These are phyloP conservation scores for Cryptocephalus primarius DNA, from an alignment of 2,888 invertebrate species.

Conservation along the genomic window DNA sequence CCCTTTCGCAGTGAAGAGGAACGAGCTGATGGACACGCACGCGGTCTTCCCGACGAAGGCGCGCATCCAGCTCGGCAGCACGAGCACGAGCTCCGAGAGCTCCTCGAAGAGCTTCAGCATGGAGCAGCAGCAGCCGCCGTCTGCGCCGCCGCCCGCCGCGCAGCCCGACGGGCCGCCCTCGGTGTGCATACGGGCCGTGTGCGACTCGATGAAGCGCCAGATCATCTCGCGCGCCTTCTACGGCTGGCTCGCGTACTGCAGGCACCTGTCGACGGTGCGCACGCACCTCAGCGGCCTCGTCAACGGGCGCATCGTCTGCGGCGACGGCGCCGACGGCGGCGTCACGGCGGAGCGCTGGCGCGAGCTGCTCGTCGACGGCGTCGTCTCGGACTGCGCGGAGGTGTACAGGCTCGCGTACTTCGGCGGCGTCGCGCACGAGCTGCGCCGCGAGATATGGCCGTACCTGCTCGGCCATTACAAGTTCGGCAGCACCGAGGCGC, in stretches of 20 bases:
- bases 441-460: slow-evolving; percentile 76
- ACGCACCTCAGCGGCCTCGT: slow-evolving; percentile 87
- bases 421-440: slow-evolving; percentile 73
- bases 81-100: slow-evolving; percentile 59
- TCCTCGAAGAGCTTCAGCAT: slow-evolving; percentile 43
- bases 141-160: slow-evolving; percentile 7
- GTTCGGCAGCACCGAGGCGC: slow-evolving; percentile 60
- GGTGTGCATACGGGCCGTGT: slow-evolving; percentile 50
- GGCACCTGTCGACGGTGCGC: slow-evolving; percentile 84
- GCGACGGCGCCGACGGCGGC: slow-evolving; percentile 48
- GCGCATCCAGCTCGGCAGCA: slow-evolving; percentile 47
- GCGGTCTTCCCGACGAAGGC: slow-evolving; percentile 31
- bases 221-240: slow-evolving; percentile 89
- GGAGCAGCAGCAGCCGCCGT: slow-evolving; percentile 27
- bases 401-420: slow-evolving; percentile 77
- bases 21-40: slow-evolving; percentile 53
- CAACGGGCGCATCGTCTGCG: slow-evolving; percentile 57
- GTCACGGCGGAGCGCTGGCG: slow-evolving; percentile 71
- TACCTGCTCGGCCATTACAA: slow-evolving; percentile 78
- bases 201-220: slow-evolving; percentile 90
- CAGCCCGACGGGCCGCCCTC: slow-evolving; percentile 36
- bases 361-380: slow-evolving; percentile 52
- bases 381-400: slow-evolving; percentile 54
- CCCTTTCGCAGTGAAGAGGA: slow-evolving; percentile 55
- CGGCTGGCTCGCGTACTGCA: slow-evolving; percentile 91